Conservation (phyloP, 2,888 invertebrate species). For the Cephonodes hylas region DNA sequence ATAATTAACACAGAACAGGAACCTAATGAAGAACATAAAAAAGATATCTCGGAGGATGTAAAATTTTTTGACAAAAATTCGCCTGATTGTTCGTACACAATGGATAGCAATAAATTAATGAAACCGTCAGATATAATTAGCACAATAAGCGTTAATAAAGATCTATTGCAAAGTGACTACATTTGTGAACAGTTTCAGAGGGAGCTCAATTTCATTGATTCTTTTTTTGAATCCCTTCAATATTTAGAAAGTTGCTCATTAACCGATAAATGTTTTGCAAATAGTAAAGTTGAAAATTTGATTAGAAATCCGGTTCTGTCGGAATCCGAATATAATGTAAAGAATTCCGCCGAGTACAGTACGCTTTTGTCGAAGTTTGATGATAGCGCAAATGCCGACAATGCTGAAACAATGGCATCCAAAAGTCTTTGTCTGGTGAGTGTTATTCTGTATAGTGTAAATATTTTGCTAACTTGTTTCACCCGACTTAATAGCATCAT, state of each 20-base stretch:
- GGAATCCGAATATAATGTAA: conserved; percentile 46
- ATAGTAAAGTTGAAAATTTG: conserved; percentile 50
- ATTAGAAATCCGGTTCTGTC: conserved; percentile 37
- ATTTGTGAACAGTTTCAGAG: conserved; percentile 71
- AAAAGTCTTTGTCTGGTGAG: conserved; percentile 78
- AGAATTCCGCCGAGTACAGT: conserved; percentile 54
- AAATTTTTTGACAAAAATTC: conserved; percentile 48
- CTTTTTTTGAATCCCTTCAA: conserved; percentile 73
- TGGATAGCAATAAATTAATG: conserved; percentile 58
- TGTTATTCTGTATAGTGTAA: conserved; percentile 66
- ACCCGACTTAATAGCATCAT: background rate
- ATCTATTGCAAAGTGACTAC: conserved; percentile 57
- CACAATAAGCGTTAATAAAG: conserved; percentile 61
- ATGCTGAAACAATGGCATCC: conserved; percentile 72
- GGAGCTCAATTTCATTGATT: conserved; percentile 75
- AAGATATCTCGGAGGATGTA: conserved; percentile 28
- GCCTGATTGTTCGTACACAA: conserved; percentile 51
- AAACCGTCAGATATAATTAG: conserved; percentile 75
- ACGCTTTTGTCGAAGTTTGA: conserved; percentile 61
- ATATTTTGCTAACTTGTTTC: conserved; percentile 44
- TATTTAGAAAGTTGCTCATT: conserved; percentile 67
- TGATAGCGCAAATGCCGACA: conserved; percentile 55
- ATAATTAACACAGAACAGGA: conserved; percentile 20
- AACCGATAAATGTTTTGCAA: conserved; percentile 50
- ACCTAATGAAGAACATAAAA: conserved; percentile 29